Evolutionary conservation across 1,140 invertebrate genomes (phyloP).

Genomic region (Saccostrea echinata): DNA sequence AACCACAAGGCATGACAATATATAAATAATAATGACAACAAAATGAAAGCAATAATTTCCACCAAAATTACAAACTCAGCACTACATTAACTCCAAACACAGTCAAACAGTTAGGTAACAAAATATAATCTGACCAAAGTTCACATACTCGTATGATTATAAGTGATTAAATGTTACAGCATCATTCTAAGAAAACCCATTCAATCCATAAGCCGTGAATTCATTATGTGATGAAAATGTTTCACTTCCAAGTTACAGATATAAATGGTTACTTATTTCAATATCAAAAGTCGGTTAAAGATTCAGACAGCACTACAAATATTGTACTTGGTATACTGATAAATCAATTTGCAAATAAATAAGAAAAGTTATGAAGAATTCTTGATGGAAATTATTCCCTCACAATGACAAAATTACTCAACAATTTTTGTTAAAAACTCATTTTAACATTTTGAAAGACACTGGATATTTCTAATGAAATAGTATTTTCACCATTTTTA

Average conservation of each 20-base stretch:
- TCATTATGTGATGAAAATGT: constrained; percentile 31
- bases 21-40: constrained; percentile 37
- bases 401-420: background rate
- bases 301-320: background rate
- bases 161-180: background rate
- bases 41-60: constrained; percentile 5
- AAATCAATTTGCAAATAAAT: background rate
- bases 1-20: constrained; percentile 31
- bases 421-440: background rate
- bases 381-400: background rate
- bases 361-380: background rate
- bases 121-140: background rate
- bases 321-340: background rate
- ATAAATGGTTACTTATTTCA: background rate
- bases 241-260: constrained; percentile 22
- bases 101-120: constrained; percentile 24
- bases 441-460: constrained; percentile 10
- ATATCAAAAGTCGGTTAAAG: background rate
- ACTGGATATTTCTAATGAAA: background rate
- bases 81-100: constrained; percentile 29
- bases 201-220: constrained; percentile 34
- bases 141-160: background rate
- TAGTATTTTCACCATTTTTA: background rate
- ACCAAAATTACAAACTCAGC: constrained; percentile 18
- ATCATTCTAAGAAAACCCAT: background rate